Conservation (phyloP, 1,140 invertebrate genomes). For the Augochlora pura region DNA sequence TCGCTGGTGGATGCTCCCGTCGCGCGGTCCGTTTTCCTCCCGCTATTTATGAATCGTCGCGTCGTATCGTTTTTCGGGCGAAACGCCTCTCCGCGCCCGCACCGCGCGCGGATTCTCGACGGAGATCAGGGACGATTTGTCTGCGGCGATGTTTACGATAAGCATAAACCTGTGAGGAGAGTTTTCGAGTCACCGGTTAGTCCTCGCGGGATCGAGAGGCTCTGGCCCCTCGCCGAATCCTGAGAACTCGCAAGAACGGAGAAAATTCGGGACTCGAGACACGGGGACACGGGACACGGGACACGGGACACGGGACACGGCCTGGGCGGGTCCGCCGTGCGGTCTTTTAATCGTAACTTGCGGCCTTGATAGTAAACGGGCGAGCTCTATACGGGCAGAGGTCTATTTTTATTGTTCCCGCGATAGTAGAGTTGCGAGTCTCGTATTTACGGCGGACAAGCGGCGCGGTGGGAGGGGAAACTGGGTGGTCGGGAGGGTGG, state of each 20-base stretch:
- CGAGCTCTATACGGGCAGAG: constrained; percentile 54
- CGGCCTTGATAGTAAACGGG: constrained; percentile 60
- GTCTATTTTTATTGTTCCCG: constrained; percentile 65
- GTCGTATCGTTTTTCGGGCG: not conserved
- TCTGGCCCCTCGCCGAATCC: not conserved
- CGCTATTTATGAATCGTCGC: constrained; percentile 10
- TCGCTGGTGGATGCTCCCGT: not conserved
- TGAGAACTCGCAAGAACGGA: constrained; percentile 47
- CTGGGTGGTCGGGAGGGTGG: not conserved
- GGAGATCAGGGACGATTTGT: constrained; percentile 15
- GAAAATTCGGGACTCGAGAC: constrained; percentile 14
- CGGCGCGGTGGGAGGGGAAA: not conserved
- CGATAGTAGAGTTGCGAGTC: constrained; percentile 44
- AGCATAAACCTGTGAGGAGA: constrained; percentile 36
- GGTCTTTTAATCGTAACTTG: constrained; percentile 75
- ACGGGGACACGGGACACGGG: constrained; percentile 25
- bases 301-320: constrained; percentile 63
- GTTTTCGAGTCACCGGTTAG: constrained; percentile 26
- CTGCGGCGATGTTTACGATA: constrained; percentile 54
- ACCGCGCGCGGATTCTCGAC: not conserved
- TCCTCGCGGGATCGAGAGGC: not conserved
- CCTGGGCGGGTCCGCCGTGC: constrained; percentile 65
- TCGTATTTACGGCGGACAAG: constrained; percentile 25
- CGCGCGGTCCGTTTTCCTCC: not conserved
- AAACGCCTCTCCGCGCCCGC: no score